Base-by-base conservation (phyloP, 2,797 vertebrate species). In the Alfaro cultratus region DNA sequence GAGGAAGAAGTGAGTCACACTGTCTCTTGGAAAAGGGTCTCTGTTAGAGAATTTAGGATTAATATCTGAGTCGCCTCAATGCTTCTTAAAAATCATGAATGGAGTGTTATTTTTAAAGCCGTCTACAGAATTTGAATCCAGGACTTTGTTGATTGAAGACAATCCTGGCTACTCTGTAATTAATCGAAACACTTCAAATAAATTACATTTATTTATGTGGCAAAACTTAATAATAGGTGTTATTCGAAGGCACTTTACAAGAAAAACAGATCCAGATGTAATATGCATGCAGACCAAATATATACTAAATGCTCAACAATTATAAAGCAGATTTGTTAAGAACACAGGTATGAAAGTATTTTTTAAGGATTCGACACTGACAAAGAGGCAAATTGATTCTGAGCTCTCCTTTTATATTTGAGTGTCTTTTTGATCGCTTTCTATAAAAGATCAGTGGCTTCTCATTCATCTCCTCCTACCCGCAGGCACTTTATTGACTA, bases 51-150 rank as follows among this genome's bases (percentile, higher is more conserved):
- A 55, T 60, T 85, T 72, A 41, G 11, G 73, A 64, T 75, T 77
- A 83, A 75, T 31, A 68, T 80, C 49, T 53, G 75, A 79, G 31
- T 85, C 80, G 78, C 51, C 60, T 13, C 8, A 41, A 49, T 3
- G 67, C 12, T 46, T 13, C 31, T 21, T 10, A 43, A 21, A 79
- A 45, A 71, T 16, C 26, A 74, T 82, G 51, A 79, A 77, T 68
- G 36, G 12, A 64, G 39, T n/a, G 23, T 47, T 57, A 29, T 6
- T 70, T 29, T 26, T 34, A 26, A 67, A 46, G 11, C 41, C 16
- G 18, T 34, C 21, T 47, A 8, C 5, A 4, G 23, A 26, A 41
- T 51, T 45, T 26, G 26, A 41, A 43, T 21, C 18, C 34, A 36
- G 15, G 18, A 64, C 62, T 8, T 41, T 67, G 64, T 67, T 68